phyloP scores from a whole-genome alignment of 2,113 vertebrate species.

The Acanthochromis polyacanthus region DNA sequence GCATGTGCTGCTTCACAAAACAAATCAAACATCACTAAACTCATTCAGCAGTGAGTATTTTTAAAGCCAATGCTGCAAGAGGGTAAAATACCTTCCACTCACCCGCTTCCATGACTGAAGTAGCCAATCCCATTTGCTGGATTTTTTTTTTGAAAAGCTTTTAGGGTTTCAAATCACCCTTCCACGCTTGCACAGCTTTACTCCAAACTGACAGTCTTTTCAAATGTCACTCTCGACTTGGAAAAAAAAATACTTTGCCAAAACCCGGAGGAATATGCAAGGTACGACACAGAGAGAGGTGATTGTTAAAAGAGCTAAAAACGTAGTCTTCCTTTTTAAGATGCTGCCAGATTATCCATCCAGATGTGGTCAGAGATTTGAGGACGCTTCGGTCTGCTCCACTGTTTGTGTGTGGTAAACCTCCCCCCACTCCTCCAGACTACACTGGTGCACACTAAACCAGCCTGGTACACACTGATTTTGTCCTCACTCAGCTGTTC shows the following conservation, averaged over 20 bases:
- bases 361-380: constrained; percentile 75
- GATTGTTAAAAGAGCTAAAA: not conserved
- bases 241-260: not conserved
- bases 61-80: constrained; percentile 8
- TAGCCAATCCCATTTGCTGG: constrained; percentile 63
- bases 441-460: constrained; percentile 51
- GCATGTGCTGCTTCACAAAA: constrained; percentile 21
- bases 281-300: not conserved
- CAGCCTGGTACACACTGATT: constrained; percentile 68
- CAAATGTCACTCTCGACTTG: constrained; percentile 8
- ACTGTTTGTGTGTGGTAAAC: constrained; percentile 57
- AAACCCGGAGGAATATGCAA: constrained; percentile 2
- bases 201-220: constrained; percentile 15
- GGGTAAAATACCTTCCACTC: constrained; percentile 47
- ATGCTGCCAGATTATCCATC: constrained; percentile 42
- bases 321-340: constrained; percentile 34
- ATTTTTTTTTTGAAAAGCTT: constrained; percentile 34
- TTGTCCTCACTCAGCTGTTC: constrained; percentile 63
- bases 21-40: constrained; percentile 26
- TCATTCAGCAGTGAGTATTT: constrained; percentile 15
- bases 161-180: constrained; percentile 41
- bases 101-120: constrained; percentile 68
- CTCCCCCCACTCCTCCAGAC: constrained; percentile 60
- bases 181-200: constrained; percentile 24
- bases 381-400: constrained; percentile 58